These are phyloP conservation scores for Seriola aureovittata DNA, from an alignment of 2,113 vertebrate genomes.

Conservation along the genomic window DNA sequence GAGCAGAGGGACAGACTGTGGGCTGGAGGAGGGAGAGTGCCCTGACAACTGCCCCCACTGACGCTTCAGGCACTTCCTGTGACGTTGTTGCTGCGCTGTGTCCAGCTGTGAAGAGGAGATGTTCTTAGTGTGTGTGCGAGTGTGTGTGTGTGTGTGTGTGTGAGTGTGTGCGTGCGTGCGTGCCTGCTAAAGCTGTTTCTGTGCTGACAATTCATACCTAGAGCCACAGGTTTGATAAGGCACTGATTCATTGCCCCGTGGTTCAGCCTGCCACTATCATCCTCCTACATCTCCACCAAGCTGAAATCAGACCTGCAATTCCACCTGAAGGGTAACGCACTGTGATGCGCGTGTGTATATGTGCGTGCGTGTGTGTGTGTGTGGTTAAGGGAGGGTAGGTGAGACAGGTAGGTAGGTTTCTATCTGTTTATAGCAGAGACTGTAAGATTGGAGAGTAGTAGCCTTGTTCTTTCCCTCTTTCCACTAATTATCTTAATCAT, in stretches of 20 bases:
- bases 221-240: constrained; percentile 69
- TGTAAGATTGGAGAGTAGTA: not conserved
- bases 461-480: constrained; percentile 13
- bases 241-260: constrained; percentile 74
- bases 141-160: constrained; percentile 6
- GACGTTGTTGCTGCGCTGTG: constrained; percentile 30
- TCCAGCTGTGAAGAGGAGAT: constrained; percentile 31
- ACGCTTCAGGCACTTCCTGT: constrained; percentile 29
- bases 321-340: constrained; percentile 35
- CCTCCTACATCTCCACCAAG: constrained; percentile 55
- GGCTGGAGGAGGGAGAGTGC: constrained; percentile 29
- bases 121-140: constrained; percentile 25
- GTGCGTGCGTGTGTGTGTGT: constrained; percentile 29
- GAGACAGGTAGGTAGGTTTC: constrained; percentile 3
- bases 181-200: constrained; percentile 6
- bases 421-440: not conserved
- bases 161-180: constrained; percentile 4
- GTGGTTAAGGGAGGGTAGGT: constrained; percentile 29
- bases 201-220: constrained; percentile 71
- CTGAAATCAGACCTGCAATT: constrained; percentile 68
- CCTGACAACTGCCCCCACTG: constrained; percentile 29
- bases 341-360: constrained; percentile 32
- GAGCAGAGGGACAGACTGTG: constrained; percentile 43
- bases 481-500: constrained; percentile 39
- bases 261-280: constrained; percentile 67